Base-by-base conservation (phyloP, 2,113 vertebrate species). In the Nibea albiflora region DNA sequence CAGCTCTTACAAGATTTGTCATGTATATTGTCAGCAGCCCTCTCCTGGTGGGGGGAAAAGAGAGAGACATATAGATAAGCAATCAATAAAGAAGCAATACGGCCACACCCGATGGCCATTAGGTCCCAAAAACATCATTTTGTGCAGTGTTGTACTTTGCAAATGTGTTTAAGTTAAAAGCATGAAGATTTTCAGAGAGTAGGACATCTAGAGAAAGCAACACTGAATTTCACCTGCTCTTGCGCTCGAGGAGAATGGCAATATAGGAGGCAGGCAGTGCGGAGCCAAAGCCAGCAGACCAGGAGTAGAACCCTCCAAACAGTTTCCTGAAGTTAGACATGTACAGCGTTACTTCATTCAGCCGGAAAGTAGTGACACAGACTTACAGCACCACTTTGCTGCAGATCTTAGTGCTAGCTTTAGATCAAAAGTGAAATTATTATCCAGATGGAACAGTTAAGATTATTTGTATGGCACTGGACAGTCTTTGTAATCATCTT, bases 21-120 rank as follows among this genome's bases (percentile, higher is more conserved):
- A 99, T 99, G 94, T 99, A 99, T 95, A 99, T 99, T 73, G 98
- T 99, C 88, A 99, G 96, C 60, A 99, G 95, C n/a, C 98, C 98
- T 96, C 98, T 97, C 97, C 98, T 99, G 93, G 4, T 85, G 85
- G 88, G 49, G n/a, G 86, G 75, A 92, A 24, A 67, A 49, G 65
- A 4, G 19, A 49, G 16, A 76, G 3, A 46, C 0, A 72, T 12
- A 39, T 1, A 9, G 1, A 58, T 73, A 50, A 2, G 69, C 22
- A 69, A 16, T 35, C 9, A 73, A 70, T 3, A 62, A 22, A 49
- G 16, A 60, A 44, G 28, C 14, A 62, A 17, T 50, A 63, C 1
- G 8, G 35, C 8, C 35, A 39, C 8, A 39, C 35, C 35, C 8
- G 35, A 9, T 39, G 35, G 35, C 35, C 12, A 61, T 11, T 19